Conservation (phyloP, 53 echinoderm and acorn worm genomes). For the Henricia sp. region DNA sequence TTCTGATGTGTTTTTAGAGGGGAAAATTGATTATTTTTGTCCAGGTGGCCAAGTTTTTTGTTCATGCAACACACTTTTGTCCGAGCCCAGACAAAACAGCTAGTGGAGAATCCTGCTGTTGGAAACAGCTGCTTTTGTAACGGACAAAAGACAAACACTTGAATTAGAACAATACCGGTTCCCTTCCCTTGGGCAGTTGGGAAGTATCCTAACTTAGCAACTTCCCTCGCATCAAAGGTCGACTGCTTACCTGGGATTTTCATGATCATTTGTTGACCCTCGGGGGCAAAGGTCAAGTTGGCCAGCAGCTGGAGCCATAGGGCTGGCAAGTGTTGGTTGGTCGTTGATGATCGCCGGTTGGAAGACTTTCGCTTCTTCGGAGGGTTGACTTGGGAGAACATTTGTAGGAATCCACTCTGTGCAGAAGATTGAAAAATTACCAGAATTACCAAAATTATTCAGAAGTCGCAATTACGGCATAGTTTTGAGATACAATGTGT, state of each 20-base stretch:
- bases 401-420: slow-evolving; percentile 94
- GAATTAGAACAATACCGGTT: neutral
- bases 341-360: slow-evolving; percentile 1
- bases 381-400: slow-evolving; percentile 69
- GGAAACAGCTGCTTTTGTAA: no score
- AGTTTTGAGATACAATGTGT: no score
- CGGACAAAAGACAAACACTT: neutral
- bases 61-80: no score
- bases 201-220: slow-evolving; percentile 1
- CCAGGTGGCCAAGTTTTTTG: no score
- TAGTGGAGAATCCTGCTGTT: no score
- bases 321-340: slow-evolving; percentile 54
- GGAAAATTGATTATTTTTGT: no score
- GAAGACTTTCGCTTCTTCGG: slow-evolving; percentile 66
- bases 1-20: no score
- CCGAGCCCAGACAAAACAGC: no score
- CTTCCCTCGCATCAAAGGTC: slow-evolving; percentile 9
- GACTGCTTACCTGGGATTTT: slow-evolving; percentile 84
- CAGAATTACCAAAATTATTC: neutral
- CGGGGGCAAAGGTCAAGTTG: slow-evolving; percentile 84
- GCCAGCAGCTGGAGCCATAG: slow-evolving; percentile 91
- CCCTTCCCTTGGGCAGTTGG: neutral
- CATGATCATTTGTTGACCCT: slow-evolving; percentile 98
- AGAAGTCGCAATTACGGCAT: neutral
- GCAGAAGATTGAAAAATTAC: slow-evolving; percentile 7